Conservation (phyloP, 2,113 vertebrate genomes). For the Prionailurus bengalensis region DNA sequence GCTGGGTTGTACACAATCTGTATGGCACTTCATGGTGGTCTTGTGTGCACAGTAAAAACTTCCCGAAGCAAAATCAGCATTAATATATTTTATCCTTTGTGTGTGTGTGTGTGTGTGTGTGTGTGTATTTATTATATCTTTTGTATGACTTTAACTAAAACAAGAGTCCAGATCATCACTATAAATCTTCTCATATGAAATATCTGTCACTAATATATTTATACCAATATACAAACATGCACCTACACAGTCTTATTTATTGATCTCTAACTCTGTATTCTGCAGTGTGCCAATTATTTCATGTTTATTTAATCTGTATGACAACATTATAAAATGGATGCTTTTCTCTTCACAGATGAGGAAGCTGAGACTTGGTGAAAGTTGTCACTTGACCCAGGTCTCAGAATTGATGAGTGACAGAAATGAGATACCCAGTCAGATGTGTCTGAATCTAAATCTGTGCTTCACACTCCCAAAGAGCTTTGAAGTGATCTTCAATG, state of each 20-base stretch:
- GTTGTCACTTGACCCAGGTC: not conserved
- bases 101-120: no score
- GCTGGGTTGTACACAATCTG: not conserved
- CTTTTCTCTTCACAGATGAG: not conserved
- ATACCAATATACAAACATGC: not conserved
- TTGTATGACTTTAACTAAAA: not conserved
- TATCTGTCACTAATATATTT: not conserved
- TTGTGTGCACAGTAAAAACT: not conserved
- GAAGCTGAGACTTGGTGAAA: not conserved
- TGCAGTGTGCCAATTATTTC: not conserved
- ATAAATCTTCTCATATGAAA: not conserved
- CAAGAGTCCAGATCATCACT: not conserved
- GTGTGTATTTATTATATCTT: not conserved
- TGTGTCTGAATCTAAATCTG: not conserved
- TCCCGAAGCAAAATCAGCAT: not conserved
- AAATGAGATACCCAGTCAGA: not conserved
- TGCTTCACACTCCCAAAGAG: not conserved
- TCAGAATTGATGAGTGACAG: not conserved
- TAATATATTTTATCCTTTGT: not conserved
- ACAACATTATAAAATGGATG: not conserved
- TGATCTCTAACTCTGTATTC: not conserved
- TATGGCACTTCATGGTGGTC: not conserved
- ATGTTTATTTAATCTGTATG: not conserved
- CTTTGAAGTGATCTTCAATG: conserved; percentile 66
- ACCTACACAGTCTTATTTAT: not conserved